Evolutionary conservation across 2,888 invertebrate species (phyloP).

Genomic region (Caenorhabditis sp.): DNA sequence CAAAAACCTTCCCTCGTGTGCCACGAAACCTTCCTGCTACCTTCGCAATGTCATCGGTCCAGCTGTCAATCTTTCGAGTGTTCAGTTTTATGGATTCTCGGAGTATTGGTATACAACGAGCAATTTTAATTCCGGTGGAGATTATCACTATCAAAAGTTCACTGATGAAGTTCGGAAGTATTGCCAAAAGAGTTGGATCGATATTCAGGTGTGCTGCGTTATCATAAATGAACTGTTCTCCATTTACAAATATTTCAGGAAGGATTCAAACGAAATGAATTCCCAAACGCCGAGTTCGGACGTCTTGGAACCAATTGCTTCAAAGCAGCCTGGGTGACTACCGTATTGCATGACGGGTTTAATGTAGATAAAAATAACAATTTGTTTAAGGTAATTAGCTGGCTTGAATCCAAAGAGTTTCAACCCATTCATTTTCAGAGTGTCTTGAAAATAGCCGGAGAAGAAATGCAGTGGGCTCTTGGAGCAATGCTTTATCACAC

Average conservation of each 20-base stretch:
- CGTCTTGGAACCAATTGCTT: conserved; percentile 85
- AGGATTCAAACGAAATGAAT: conserved; percentile 38
- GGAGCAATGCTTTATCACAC: conserved; percentile 85
- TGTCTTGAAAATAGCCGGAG: conserved; percentile 77
- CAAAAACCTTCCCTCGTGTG: conserved; percentile 52
- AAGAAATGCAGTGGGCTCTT: conserved; percentile 86
- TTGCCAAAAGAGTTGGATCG: conserved; percentile 77
- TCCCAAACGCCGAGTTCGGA: conserved; percentile 74
- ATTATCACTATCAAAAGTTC: conserved; percentile 76
- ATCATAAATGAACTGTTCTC: neutral
- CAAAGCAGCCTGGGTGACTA: conserved; percentile 86
- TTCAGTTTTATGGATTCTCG: conserved; percentile 80
- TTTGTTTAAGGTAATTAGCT: conserved; percentile 72
- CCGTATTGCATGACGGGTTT: conserved; percentile 85
- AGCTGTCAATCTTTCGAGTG: conserved; percentile 70
- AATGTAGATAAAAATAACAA: conserved; percentile 84
- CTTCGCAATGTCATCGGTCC: conserved; percentile 78
- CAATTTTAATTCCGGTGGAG: conserved; percentile 73
- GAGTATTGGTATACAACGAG: conserved; percentile 75
- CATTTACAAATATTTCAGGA: conserved; percentile 8
- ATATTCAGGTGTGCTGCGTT: conserved; percentile 76
- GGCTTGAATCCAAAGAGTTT: too few relatives aligned
- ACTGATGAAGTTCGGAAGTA: conserved; percentile 73
- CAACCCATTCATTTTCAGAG: conserved; percentile 70
- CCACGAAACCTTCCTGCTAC: conserved; percentile 68